phyloP scores from a whole-genome alignment of 2,797 vertebrate genomes.

The Naso thynnoides region DNA sequence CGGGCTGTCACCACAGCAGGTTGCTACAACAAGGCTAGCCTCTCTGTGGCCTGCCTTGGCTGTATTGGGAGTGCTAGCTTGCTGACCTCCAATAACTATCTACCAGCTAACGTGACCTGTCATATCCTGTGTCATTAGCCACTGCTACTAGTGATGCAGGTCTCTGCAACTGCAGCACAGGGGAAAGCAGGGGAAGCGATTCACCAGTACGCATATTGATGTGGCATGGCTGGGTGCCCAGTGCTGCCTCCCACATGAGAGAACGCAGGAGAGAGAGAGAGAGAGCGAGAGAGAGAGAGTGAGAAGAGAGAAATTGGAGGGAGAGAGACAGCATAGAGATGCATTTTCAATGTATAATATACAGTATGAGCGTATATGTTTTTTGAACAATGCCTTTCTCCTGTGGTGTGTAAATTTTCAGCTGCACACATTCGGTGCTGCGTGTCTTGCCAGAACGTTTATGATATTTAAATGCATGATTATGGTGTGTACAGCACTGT shows the following conservation, averaged over 20 bases:
- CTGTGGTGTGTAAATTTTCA: constrained; percentile 68
- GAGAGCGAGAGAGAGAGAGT: constrained; percentile 42
- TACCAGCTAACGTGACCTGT: constrained; percentile 67
- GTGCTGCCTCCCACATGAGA: constrained; percentile 82
- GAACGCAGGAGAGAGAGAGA: constrained; percentile 52
- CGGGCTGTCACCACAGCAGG: constrained; percentile 69
- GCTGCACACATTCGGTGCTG: constrained; percentile 49
- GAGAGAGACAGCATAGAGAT: constrained; percentile 57
- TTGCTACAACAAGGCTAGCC: constrained; percentile 52
- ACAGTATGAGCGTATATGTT: constrained; percentile 66
- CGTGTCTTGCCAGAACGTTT: constrained; percentile 49
- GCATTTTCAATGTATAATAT: constrained; percentile 75
- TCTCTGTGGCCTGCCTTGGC: constrained; percentile 26
- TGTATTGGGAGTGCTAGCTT: constrained; percentile 51
- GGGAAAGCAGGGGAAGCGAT: constrained; percentile 72
- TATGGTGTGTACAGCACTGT: constrained; percentile 48
- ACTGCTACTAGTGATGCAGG: constrained; percentile 58
- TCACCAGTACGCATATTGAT: constrained; percentile 83
- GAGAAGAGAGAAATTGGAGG: constrained; percentile 41
- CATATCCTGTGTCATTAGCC: constrained; percentile 72
- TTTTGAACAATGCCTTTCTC: constrained; percentile 66
- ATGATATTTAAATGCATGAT: constrained; percentile 60
- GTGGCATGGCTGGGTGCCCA: constrained; percentile 84
- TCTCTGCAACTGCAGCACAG: constrained; percentile 45
- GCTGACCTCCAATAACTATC: constrained; percentile 66